Conservation (phyloP, 2,797 vertebrate genomes). For the Tapera naevia region DNA sequence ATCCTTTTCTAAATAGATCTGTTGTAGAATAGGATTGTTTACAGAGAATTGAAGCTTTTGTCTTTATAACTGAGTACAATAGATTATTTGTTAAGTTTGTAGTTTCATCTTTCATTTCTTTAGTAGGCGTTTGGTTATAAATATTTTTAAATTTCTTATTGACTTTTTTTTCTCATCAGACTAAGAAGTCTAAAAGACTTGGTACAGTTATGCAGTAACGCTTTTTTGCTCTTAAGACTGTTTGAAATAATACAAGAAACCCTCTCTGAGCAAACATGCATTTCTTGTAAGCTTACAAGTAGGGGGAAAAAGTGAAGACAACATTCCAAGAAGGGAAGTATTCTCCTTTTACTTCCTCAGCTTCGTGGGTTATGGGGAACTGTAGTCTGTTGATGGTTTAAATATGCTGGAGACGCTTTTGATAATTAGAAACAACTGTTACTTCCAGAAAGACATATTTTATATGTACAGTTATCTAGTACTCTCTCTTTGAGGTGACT, state of each 20-base stretch:
- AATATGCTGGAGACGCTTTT: background rate
- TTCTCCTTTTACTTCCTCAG: background rate
- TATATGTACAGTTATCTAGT: background rate
- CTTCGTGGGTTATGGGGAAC: background rate
- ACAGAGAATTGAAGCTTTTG: constrained; percentile 40
- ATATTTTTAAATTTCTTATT: background rate
- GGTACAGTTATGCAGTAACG: background rate
- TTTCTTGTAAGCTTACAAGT: background rate
- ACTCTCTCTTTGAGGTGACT: background rate
- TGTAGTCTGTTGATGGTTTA: background rate
- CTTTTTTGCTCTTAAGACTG: background rate
- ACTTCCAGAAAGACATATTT: background rate
- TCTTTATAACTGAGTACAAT: constrained; percentile 11
- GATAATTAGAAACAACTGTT: background rate
- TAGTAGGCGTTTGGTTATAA: background rate
- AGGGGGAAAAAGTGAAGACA: background rate
- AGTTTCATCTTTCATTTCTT: background rate
- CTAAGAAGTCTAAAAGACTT: background rate
- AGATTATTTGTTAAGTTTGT: constrained; percentile 35
- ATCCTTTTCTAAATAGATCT: constrained; percentile 43
- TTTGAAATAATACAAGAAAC: background rate
- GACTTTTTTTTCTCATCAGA: background rate
- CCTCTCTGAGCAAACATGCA: background rate
- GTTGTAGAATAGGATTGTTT: constrained; percentile 55
- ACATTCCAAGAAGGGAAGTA: background rate